A percentile compares a stretch with the other conserved stretches of the same genome.
These are phyloP conservation scores for Hydrochoerus hydrochaeris DNA, from an alignment of 2,113 vertebrate genomes.

Conservation along the genomic window DNA sequence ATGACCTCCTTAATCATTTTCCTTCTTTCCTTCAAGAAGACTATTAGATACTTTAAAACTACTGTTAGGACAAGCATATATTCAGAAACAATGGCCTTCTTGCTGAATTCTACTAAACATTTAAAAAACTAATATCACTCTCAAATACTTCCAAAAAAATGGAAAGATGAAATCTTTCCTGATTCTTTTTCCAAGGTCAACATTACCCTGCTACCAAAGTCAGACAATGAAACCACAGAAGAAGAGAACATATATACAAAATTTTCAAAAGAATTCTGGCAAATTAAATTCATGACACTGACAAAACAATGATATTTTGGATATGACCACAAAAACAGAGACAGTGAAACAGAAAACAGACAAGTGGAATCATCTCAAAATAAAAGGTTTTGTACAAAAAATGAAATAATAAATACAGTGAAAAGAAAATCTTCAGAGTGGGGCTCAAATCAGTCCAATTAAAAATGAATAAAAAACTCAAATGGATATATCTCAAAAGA, in stretches of 20 bases:
- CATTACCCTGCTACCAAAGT: neutral
- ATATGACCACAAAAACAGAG: neutral
- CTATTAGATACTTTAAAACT: neutral
- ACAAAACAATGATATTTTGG: neutral
- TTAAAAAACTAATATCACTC: neutral
- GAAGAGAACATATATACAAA: neutral
- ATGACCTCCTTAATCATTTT: neutral
- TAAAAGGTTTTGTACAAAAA: neutral
- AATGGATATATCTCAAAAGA: neutral
- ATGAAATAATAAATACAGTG: neutral
- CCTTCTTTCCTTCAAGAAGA: neutral
- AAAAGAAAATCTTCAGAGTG: neutral
- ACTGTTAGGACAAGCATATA: neutral
- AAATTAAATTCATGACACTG: neutral
- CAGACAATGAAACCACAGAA: neutral
- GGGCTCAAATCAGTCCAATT: neutral
- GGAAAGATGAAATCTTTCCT: neutral
- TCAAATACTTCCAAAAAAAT: neutral
- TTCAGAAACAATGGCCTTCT: neutral
- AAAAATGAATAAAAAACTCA: neutral
- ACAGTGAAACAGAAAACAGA: neutral
- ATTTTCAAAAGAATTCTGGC: neutral
- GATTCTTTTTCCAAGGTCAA: neutral
- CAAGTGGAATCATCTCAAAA: neutral
- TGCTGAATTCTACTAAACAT: neutral